These are phyloP conservation scores for Melieria picta DNA, from an alignment of 2,888 invertebrate species.

Conservation along the genomic window DNA sequence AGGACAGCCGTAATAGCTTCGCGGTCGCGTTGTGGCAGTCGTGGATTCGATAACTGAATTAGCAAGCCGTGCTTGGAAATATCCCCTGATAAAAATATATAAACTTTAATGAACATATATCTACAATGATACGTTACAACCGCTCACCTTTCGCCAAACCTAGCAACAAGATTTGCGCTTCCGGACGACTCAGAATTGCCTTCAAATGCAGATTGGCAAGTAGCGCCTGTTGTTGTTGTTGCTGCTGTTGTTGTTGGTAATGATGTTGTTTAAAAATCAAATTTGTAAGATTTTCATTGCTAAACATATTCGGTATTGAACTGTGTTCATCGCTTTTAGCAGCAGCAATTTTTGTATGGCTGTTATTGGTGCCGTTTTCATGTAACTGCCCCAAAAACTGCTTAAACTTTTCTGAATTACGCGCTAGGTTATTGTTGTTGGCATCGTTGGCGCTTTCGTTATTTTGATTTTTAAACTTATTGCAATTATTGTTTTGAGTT, in stretches of 20 bases:
- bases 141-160: slow-evolving; percentile 59
- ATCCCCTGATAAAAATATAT: slow-evolving; percentile 50
- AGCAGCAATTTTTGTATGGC: slow-evolving; percentile 25
- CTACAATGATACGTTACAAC: slow-evolving; percentile 9
- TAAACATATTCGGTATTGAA: slow-evolving; percentile 42
- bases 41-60: slow-evolving; percentile 61
- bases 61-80: slow-evolving; percentile 62
- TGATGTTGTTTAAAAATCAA: slow-evolving; percentile 59
- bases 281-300: slow-evolving; percentile 57
- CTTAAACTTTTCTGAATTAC: slow-evolving; percentile 56
- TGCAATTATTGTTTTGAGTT: slow-evolving; percentile 16
- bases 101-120: background rate
- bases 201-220: slow-evolving; percentile 61
- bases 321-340: slow-evolving; percentile 7
- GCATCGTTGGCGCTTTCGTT: slow-evolving; percentile 33
- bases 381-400: slow-evolving; percentile 56
- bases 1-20: slow-evolving; percentile 63
- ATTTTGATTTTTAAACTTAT: slow-evolving; percentile 24
- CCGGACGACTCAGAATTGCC: slow-evolving; percentile 58
- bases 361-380: slow-evolving; percentile 32
- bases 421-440: slow-evolving; percentile 43
- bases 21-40: slow-evolving; percentile 57
- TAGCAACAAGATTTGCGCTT: slow-evolving; percentile 57
- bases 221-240: slow-evolving; percentile 61
- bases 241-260: slow-evolving; percentile 57